Conservation (phyloP, 1,140 invertebrate species). For the Polypedilum pembai region DNA sequence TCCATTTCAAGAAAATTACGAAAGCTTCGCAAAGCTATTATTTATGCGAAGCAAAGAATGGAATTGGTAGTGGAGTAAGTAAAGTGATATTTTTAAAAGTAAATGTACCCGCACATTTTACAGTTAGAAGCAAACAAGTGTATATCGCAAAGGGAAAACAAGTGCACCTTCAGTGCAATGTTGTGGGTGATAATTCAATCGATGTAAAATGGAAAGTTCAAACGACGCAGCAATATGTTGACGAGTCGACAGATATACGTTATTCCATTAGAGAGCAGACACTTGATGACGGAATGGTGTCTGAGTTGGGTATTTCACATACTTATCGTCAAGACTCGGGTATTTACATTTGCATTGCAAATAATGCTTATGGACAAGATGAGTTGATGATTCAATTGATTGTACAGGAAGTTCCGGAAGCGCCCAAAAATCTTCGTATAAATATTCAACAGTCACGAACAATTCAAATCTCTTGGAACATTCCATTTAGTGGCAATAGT, state of each 20-base stretch:
- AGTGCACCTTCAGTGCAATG: constrained; percentile 76
- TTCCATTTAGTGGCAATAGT: constrained; percentile 80
- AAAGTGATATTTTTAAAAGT: constrained; percentile 82
- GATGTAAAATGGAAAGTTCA: constrained; percentile 73
- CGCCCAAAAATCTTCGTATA: constrained; percentile 76
- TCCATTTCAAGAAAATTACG: constrained; percentile 68
- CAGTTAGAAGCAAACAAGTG: constrained; percentile 67
- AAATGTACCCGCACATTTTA: constrained; percentile 77
- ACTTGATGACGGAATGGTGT: constrained; percentile 73
- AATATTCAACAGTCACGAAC: constrained; percentile 69
- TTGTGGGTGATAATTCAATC: constrained; percentile 80
- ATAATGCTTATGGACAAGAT: constrained; percentile 83
- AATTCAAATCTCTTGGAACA: constrained; percentile 75
- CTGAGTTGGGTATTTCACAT: constrained; percentile 71
- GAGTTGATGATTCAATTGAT: constrained; percentile 84
- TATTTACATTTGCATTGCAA: constrained; percentile 77
- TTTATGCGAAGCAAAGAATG: constrained; percentile 85
- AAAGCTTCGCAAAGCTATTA: constrained; percentile 85
- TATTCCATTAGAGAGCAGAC: constrained; percentile 64
- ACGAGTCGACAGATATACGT: constrained; percentile 58
- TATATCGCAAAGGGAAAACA: constrained; percentile 66
- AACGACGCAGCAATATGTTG: constrained; percentile 51
- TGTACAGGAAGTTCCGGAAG: constrained; percentile 85
- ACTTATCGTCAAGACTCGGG: constrained; percentile 82
- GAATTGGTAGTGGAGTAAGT: constrained; percentile 77